Evolutionary conservation across 2,113 vertebrate species (phyloP).

Genomic region (Pandion haliaetus): DNA sequence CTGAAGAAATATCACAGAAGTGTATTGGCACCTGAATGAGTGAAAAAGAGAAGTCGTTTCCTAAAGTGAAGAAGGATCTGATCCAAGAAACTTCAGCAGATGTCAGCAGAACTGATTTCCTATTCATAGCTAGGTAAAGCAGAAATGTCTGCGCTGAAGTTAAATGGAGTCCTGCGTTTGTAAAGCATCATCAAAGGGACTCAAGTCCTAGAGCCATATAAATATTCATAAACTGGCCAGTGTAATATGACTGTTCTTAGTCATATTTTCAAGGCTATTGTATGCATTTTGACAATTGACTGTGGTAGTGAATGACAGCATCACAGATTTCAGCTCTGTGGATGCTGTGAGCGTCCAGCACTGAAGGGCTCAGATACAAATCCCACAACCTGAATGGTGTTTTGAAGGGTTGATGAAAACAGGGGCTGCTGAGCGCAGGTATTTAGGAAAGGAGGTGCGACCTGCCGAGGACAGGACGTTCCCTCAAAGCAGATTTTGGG

Average conservation of each 20-base stretch:
- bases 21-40: not conserved
- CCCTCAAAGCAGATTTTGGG: not conserved
- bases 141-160: not conserved
- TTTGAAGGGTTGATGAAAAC: not conserved
- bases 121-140: not conserved
- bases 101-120: not conserved
- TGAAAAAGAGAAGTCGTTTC: not conserved
- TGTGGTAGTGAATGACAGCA: not conserved
- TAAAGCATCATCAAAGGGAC: not conserved
- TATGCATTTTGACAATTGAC: not conserved
- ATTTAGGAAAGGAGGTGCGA: not conserved
- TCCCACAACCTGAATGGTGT: not conserved
- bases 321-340: not conserved
- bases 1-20: not conserved
- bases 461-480: rapidly evolving
- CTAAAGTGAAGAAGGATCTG: not conserved
- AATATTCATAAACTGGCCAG: not conserved
- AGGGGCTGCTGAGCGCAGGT: not conserved
- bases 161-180: not conserved
- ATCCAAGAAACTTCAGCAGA: not conserved
- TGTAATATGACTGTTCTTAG: not conserved
- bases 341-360: not conserved
- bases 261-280: not conserved
- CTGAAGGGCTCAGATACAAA: not conserved
- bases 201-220: not conserved